phyloP scores from a whole-genome alignment of 1,140 invertebrate species.

The Caenorhabditis brenneri region DNA sequence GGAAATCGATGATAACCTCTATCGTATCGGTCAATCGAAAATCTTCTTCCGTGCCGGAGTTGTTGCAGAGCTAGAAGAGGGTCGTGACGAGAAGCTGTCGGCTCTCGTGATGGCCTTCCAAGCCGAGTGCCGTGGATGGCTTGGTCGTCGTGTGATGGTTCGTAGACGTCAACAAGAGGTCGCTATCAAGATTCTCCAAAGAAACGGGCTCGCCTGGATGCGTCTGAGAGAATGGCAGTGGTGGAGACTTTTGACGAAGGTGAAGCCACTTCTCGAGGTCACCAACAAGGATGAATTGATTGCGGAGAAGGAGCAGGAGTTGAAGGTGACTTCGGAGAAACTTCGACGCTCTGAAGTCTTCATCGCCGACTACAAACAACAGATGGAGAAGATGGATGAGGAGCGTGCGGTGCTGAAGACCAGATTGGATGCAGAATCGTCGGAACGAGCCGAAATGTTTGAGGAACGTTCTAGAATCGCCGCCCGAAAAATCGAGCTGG shows the following conservation, averaged over 20 bases:
- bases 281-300: slow-evolving; percentile 42
- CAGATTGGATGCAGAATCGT: slow-evolving; percentile 38
- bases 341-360: slow-evolving; percentile 38
- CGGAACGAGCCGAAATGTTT: slow-evolving; percentile 23
- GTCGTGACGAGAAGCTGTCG: slow-evolving; percentile 93
- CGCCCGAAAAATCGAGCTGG: slow-evolving; percentile 21
- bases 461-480: slow-evolving; percentile 23
- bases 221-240: slow-evolving; percentile 98
- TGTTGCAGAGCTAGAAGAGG: slow-evolving; percentile 91
- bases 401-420: slow-evolving; percentile 67
- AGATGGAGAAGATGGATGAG: slow-evolving; percentile 81
- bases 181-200: slow-evolving; percentile 96
- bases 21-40: slow-evolving; percentile 93
- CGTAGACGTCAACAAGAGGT: slow-evolving; percentile 95
- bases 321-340: slow-evolving; percentile 25
- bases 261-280: slow-evolving; percentile 20
- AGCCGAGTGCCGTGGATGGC: slow-evolving; percentile 91
- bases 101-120: slow-evolving; percentile 89
- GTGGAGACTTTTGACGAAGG: slow-evolving; percentile 97
- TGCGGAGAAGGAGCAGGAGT: slow-evolving; percentile 43
- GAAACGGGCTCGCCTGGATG: slow-evolving; percentile 96
- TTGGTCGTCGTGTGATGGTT: slow-evolving; percentile 92
- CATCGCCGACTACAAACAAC: slow-evolving; percentile 84
- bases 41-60: slow-evolving; percentile 97
- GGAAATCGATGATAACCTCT: slow-evolving; percentile 93